Percentiles rank a stretch among this genome's conserved stretches.
phyloP scores from a whole-genome alignment of 2,113 vertebrate genomes.

The Crotophaga sulcirostris region DNA sequence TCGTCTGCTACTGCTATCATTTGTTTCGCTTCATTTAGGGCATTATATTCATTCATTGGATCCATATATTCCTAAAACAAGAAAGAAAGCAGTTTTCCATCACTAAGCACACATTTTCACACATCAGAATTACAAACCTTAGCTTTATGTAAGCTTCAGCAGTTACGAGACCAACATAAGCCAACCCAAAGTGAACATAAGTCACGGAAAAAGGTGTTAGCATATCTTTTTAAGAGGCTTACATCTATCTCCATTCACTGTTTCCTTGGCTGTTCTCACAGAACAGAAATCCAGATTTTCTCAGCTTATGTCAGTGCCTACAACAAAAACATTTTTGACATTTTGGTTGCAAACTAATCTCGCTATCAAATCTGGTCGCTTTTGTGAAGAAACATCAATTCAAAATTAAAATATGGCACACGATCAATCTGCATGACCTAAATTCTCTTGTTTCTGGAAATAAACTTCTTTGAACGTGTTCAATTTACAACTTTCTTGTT shows the following conservation, averaged over 20 bases:
- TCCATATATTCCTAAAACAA: constrained; percentile 92
- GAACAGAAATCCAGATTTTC: neutral
- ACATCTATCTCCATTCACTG: neutral
- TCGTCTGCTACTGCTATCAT: constrained; percentile 98
- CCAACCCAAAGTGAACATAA: neutral
- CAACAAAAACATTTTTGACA: neutral
- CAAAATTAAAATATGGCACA: neutral
- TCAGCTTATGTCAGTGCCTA: neutral
- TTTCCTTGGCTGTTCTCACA: neutral
- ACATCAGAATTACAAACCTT: neutral
- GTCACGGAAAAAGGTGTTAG: neutral
- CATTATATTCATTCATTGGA: constrained; percentile 97
- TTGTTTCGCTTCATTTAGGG: constrained; percentile 94
- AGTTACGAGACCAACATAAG: neutral
- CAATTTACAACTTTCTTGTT: neutral
- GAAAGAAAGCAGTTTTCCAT: rapidly evolving
- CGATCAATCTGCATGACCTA: rapidly evolving
- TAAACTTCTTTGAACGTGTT: neutral
- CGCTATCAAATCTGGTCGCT: neutral
- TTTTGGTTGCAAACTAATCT: neutral
- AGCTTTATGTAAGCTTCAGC: neutral
- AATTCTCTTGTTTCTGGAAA: neutral
- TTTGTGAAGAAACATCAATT: neutral
- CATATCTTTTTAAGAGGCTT: neutral
- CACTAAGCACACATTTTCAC: neutral